Evolutionary conservation across 2,113 vertebrate species (phyloP), one percentile per base, ranked within the genome.

Genomic region (Rhodinocichla rosea): DNA sequence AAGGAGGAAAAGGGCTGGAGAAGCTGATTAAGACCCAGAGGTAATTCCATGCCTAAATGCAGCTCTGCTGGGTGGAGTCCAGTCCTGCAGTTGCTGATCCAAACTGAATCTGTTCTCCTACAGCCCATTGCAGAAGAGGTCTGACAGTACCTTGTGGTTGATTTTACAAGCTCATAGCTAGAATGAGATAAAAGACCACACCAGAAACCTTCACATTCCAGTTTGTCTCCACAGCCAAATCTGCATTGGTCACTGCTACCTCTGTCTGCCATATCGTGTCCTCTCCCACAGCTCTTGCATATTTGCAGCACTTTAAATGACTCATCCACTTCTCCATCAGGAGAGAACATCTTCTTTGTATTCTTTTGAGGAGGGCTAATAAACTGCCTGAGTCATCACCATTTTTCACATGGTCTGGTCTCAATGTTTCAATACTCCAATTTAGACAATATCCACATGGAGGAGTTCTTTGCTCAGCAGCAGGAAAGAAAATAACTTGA

Each of bases 401-500:
- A 64, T 81, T 91, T 95, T 78, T 90, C 85, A 93, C 37, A 15
- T 45, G 24, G 56, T 63, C 52, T 93, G 40, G 14, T 77, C 84
- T 63, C 69, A 65, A 69, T 15, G 7, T 89, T 95, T 93, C 85
- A 87, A 26, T 64, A 83, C 32, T 87, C 82, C 89, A 93, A 59
- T 82, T 91, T 85, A 92, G 75, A 87, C 45, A 95, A 35, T 50
- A 88, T 68, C 71, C 92, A 86, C 84, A 67, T 93, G 77, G 82
- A 95, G 94, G 89, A 94, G 83, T 95, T 88, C 82, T 95, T 69
- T 90, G 39, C 60, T 96, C 71, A 90, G 90, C 55, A 92, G 89
- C 90, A 59, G 37, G 44, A 70, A 90, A 92, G 89, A 92, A 95
- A 95, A 92, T 81, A 94, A 96, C 68, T 68, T 84, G 88, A 87